Evolutionary conservation across 2,113 vertebrate genomes (phyloP).

Genomic region (Lamprologus ornatipinnis): DNA sequence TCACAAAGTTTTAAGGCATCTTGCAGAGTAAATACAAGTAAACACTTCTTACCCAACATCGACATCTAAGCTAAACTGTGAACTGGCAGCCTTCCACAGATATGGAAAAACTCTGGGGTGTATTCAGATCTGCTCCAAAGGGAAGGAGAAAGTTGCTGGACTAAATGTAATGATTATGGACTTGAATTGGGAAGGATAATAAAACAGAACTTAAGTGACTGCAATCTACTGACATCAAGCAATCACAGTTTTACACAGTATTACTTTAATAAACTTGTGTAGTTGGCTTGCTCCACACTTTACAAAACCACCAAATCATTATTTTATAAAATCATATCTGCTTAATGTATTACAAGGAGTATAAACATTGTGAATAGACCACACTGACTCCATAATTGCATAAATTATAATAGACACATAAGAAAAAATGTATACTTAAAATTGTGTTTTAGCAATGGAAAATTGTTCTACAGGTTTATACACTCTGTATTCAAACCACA

Average conservation of each 20-base stretch:
- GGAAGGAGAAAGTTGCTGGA: not conserved
- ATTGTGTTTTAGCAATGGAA: accelerated
- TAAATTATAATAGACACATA: not conserved
- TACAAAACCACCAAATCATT: not conserved
- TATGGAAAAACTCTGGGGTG: not conserved
- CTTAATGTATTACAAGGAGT: not conserved
- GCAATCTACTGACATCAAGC: not conserved
- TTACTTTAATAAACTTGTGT: not conserved
- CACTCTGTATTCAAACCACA: not conserved
- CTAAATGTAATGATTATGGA: not conserved
- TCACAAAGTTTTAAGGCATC: not conserved
- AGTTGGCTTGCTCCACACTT: not conserved
- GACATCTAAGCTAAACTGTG: not conserved
- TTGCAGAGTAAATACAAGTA: not conserved
- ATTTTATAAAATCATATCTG: not conserved
- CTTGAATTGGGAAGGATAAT: not conserved
- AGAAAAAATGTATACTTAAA: not conserved
- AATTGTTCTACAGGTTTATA: not conserved
- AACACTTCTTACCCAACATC: not conserved
- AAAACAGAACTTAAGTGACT: not conserved
- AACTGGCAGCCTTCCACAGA: not conserved
- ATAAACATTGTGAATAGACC: not conserved
- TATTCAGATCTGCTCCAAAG: not conserved
- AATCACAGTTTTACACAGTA: not conserved
- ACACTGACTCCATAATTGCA: not conserved